Conservation (phyloP, 1,140 invertebrate species). For the Camponotus floridanus region DNA sequence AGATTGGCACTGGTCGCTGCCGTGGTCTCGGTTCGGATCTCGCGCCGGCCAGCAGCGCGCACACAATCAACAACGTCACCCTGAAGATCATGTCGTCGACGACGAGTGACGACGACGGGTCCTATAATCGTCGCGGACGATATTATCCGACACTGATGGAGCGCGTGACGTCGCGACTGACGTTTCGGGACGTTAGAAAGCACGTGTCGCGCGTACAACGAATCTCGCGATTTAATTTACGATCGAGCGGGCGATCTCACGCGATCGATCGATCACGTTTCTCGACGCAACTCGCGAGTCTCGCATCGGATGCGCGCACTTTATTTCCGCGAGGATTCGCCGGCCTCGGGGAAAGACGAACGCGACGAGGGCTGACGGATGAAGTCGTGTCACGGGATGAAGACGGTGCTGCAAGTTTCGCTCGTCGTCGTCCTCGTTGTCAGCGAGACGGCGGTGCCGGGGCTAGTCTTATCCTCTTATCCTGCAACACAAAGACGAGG, state of each 20-base stretch:
- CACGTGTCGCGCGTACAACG: conserved; percentile 6
- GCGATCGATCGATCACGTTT: background rate
- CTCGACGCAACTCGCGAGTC: conserved; percentile 10
- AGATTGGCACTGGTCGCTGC: conserved; percentile 85
- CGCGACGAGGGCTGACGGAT: conserved; percentile 3
- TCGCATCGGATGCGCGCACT: conserved; percentile 21
- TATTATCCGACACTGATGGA: conserved; percentile 4
- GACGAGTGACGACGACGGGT: conserved; percentile 15
- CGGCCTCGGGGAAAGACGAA: background rate
- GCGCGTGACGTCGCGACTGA: background rate
- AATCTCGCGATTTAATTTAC: background rate
- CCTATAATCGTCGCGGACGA: conserved; percentile 2
- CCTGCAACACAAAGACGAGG: conserved; percentile 58
- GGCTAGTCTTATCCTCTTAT: conserved; percentile 62
- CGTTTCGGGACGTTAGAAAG: background rate
- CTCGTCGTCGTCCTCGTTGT: conserved; percentile 19
- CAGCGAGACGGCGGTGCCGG: conserved; percentile 17
- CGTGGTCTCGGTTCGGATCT: conserved; percentile 73
- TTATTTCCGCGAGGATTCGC: background rate
- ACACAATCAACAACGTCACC: conserved; percentile 73
- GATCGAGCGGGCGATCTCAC: background rate
- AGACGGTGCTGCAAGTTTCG: conserved; percentile 26
- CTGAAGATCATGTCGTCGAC: conserved; percentile 76
- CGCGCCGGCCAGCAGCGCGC: conserved; percentile 71
- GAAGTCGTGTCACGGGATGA: conserved; percentile 7